Evolutionary conservation across 2,797 vertebrate genomes (phyloP), one percentile per base, ranked within the genome.

Genomic region (Antrozous pallidus): DNA sequence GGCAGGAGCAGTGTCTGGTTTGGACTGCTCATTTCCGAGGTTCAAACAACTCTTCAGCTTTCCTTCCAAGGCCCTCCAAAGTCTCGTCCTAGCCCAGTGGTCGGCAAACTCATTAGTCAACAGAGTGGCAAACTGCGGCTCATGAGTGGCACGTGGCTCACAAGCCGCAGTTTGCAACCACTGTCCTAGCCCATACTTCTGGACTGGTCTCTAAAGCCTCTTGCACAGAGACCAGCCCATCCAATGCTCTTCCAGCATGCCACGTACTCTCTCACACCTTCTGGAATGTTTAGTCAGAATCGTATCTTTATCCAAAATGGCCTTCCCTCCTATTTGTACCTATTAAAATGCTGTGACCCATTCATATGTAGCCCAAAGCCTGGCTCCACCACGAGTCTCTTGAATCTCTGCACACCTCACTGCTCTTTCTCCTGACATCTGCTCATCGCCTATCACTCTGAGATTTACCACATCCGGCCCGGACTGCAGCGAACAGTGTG

Each of bases 401-500:
- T 9, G 20, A 24, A 16, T 42, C 33, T 67, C 85, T 47, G 13
- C 40, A 26, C 36, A 18, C 17, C 54, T 26, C 7, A 8, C 20
- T 45, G 42, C 16, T 51, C 24, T 61, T 80, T 58, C 28, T 75
- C n/a, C 33, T 18, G 38, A 77, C 1, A n/a, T 31, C 74, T 22
- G 17, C 16, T 54, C 45, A 5, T 1, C 12, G 16, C 69, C 12
- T 10, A 40, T 40, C 6, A 33, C 45, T 49, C 49, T 16, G 56
- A 6, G 63, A 78, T 2, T 54, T 6, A 56, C 0, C 69, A n/a
- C 5, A 1, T 2, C 11, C 63, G 51, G 26, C 13, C 16, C 47
- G 18, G 79, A 51, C 0, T 31, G 38, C 36, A n/a, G 24, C 1
- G 16, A 38, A 11, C 0, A 31, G 24, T 4, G 28, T 5, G 8